These are phyloP conservation scores for Orchestes rusci DNA, from an alignment of 2,888 invertebrate species.

Conservation along the genomic window DNA sequence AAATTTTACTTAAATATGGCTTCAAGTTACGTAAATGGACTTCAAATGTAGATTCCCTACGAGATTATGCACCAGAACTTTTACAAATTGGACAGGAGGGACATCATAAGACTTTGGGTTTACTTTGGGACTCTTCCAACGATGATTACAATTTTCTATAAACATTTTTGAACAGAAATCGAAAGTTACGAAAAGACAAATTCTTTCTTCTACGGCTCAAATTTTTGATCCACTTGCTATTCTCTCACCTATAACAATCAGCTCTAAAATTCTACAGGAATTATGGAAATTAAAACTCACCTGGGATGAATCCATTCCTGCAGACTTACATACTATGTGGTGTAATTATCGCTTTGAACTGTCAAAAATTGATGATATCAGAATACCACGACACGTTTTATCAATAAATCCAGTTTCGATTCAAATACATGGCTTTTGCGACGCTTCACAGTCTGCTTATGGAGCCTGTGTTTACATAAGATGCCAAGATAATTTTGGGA, in stretches of 20 bases:
- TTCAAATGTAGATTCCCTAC: neutral
- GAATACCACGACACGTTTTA: neutral
- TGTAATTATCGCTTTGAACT: neutral
- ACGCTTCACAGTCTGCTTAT: constrained; percentile 5
- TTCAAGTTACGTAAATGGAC: constrained; percentile 1
- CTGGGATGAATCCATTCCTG: constrained; percentile 2
- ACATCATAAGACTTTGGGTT: constrained; percentile 2
- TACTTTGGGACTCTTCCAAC: neutral
- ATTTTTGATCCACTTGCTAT: constrained; percentile 3
- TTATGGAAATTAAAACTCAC: constrained; percentile 3
- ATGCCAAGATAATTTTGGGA: neutral
- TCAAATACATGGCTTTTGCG: constrained; percentile 2
- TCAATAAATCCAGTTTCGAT: neutral
- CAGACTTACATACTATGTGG: constrained; percentile 2
- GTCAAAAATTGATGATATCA: neutral
- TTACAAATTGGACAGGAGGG: too few relatives aligned
- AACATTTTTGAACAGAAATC: neutral
- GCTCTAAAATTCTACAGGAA: neutral
- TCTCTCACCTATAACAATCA: constrained; percentile 1
- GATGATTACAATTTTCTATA: neutral
- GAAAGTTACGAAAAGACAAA: constrained; percentile 1
- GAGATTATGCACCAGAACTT: too few relatives aligned
- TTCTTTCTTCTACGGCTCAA: neutral
- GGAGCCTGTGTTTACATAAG: constrained; percentile 1
- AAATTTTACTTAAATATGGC: neutral